Evolutionary conservation across 1,140 invertebrate species (phyloP), one percentile per base, ranked within the genome.

Genomic region (Drosophila ogumai): DNA sequence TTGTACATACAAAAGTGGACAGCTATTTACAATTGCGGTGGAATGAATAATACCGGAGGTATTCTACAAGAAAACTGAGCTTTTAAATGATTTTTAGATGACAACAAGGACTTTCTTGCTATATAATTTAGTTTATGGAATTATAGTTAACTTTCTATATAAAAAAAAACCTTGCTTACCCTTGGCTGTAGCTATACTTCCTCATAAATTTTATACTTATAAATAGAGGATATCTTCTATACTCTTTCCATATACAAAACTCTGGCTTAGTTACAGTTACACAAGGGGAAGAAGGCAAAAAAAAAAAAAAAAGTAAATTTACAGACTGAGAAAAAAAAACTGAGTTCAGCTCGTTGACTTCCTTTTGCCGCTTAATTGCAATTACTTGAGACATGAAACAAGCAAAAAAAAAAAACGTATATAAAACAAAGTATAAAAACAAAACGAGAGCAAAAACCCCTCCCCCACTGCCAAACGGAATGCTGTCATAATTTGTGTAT

Each of bases 351-450:
- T 81, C 61, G 67, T 65, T 75, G 69, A 75, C 82, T 86, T 86
- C 82, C 82, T 86, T 71, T 79, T 61, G 72, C 52, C 56, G 64
- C 82, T 85, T 85, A 81, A 85, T 85, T 85, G 82, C 82, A 86
- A 86, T 86, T 86, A 86, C 79, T 81, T 68, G 66, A 81, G 69
- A 81, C 75, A 68, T 68, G 78, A 80, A 75, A 75, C 77, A 80
- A 69, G 36, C 22, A 25, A 36, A 58, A 52, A 59, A 43, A 49
- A 65, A 49, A 41, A 17, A 13, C 2, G 7, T 31, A 10, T 49
- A 31, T 31, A 36, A 54, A 19, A 52, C n/a, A 34, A 22, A 52
- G 50, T 50, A 49, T 44, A 25, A 43, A 64, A 56, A 43, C 50
- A n/a, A 34, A 54, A 54, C 50, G 50, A 54, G 50, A 36, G 32